A percentile compares a stretch with the other conserved stretches of the same genome.
These are phyloP conservation scores for Melinaea menophilus DNA, from an alignment of 2,888 invertebrate species.

Conservation along the genomic window DNA sequence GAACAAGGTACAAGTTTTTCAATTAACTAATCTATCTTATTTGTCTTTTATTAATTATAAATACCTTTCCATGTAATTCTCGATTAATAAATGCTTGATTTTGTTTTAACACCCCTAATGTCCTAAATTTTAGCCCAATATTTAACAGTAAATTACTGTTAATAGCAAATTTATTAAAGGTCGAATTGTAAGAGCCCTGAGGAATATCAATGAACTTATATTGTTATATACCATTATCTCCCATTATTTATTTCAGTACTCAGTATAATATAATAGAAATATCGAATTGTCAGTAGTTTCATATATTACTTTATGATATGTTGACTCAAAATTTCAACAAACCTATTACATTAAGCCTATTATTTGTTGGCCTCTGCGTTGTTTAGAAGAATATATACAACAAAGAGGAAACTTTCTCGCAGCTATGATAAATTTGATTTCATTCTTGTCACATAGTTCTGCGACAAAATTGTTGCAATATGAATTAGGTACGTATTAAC, in stretches of 20 bases:
- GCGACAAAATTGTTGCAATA: conserved; percentile 4
- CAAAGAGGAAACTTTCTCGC: background rate
- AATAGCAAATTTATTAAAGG: conserved; percentile 5
- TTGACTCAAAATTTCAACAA: too few species aligned
- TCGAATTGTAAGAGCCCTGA: background rate
- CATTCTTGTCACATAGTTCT: conserved; percentile 4
- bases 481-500: conserved; percentile 1
- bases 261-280: too few species aligned
- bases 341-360: too few species aligned
- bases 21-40: too few species aligned
- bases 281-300: too few species aligned
- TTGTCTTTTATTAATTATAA: too few species aligned
- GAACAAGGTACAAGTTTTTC: too few species aligned
- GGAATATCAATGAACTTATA: conserved; percentile 11
- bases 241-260: too few species aligned
- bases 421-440: background rate
- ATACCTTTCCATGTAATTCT: background rate
- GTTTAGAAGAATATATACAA: background rate
- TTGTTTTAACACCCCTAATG: background rate
- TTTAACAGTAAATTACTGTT: conserved; percentile 11
- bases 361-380: too few species aligned
- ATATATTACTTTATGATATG: too few species aligned
- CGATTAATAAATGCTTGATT: background rate
- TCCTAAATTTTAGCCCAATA: background rate
- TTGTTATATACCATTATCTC: background rate